These are phyloP conservation scores for Palythoa grandis DNA, from an alignment of 92 coral and sea anemone genomes.

Conservation along the genomic window DNA sequence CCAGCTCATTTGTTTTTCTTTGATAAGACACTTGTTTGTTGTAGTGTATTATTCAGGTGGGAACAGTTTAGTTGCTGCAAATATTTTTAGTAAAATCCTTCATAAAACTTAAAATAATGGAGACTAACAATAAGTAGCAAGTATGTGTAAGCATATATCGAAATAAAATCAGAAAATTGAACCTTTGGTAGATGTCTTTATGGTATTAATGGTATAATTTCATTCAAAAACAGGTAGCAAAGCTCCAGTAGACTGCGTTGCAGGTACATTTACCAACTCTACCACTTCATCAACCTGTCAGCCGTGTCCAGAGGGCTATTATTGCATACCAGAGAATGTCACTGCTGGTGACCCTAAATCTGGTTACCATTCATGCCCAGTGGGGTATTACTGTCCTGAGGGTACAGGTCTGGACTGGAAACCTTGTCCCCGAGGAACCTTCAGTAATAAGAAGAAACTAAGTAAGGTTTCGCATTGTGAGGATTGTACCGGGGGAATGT, in stretches of 20 bases:
- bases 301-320: slow-evolving; percentile 88
- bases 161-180: too few relatives aligned
- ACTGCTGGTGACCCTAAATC: slow-evolving; percentile 94
- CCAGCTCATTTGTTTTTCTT: too few relatives aligned
- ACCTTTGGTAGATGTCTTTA: too few relatives aligned
- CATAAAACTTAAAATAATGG: too few relatives aligned
- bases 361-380: slow-evolving; percentile 88
- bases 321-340: slow-evolving; percentile 92
- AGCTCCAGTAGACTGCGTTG: slow-evolving; percentile 78
- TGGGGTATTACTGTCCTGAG: slow-evolving; percentile 91
- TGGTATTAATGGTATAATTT: background rate
- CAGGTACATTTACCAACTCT: slow-evolving; percentile 88
- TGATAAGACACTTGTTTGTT: too few relatives aligned
- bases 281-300: slow-evolving; percentile 82
- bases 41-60: too few relatives aligned
- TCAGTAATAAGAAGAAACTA: slow-evolving; percentile 75
- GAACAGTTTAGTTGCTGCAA: too few relatives aligned
- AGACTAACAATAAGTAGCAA: too few relatives aligned
- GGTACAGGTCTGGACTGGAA: slow-evolving; percentile 96
- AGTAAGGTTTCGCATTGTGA: slow-evolving; percentile 80
- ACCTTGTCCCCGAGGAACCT: slow-evolving; percentile 91
- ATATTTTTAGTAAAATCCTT: too few relatives aligned
- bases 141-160: too few relatives aligned
- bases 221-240: slow-evolving; percentile 69
- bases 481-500: slow-evolving; percentile 88